Evolutionary conservation across 2,113 vertebrate genomes (phyloP).

Genomic region (Chionomys nivalis): DNA sequence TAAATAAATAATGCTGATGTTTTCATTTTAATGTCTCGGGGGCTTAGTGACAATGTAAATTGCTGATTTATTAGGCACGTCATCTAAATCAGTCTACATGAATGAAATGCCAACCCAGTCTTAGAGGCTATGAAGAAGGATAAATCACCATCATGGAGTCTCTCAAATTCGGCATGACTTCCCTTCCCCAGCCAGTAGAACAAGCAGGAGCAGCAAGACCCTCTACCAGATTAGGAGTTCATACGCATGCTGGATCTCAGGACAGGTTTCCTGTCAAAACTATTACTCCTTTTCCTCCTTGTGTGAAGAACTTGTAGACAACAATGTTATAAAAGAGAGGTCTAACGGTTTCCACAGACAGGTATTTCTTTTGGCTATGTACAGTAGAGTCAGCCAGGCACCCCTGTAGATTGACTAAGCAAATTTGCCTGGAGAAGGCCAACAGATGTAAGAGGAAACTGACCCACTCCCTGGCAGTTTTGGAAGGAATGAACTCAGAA

Average conservation of each 20-base stretch:
- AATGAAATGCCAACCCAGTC: background rate
- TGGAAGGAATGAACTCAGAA: slow-evolving; percentile 59
- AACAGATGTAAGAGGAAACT: slow-evolving; percentile 31
- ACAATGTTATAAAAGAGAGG: slow-evolving; percentile 21
- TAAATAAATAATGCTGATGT: background rate
- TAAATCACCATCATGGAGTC: background rate
- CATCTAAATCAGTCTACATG: slow-evolving; percentile 6
- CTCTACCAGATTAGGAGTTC: background rate
- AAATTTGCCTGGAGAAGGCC: slow-evolving; percentile 58
- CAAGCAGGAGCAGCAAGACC: background rate
- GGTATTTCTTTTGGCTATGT: slow-evolving; percentile 43
- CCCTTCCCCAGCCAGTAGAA: background rate
- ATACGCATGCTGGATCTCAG: slow-evolving; percentile 27
- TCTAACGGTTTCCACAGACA: background rate
- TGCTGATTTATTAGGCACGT: slow-evolving; percentile 11
- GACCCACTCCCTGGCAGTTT: slow-evolving; percentile 22
- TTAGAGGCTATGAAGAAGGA: background rate
- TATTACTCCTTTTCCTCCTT: background rate
- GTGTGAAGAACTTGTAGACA: slow-evolving; percentile 14
- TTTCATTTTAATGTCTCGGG: slow-evolving; percentile 19
- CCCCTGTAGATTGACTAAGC: background rate
- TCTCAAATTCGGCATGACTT: background rate
- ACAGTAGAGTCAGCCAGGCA: slow-evolving; percentile 28
- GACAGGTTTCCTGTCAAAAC: background rate
- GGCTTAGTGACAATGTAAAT: slow-evolving; percentile 7